Conservation (phyloP, 2,888 invertebrate genomes). For the Eristalinus sepulchralis region DNA sequence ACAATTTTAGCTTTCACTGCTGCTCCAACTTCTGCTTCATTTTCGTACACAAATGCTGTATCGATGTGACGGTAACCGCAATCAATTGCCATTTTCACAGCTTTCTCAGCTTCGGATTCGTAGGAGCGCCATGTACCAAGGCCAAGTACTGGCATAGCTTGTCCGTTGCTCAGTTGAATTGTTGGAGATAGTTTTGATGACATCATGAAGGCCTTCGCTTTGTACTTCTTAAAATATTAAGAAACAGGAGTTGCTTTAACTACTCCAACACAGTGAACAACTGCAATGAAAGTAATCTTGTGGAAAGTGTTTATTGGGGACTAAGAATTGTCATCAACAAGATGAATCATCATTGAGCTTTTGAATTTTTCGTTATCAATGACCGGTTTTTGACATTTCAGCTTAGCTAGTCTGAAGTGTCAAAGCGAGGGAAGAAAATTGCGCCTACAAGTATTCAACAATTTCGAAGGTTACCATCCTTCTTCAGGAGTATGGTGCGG, state of each 20-base stretch:
- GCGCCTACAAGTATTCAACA: not conserved
- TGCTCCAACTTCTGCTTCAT: constrained; percentile 80
- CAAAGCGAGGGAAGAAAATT: not conserved
- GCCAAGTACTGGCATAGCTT: constrained; percentile 86
- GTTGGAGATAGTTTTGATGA: constrained; percentile 79
- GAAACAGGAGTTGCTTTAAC: not conserved
- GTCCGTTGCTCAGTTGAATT: constrained; percentile 84
- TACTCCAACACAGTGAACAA: not conserved
- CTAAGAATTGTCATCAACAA: not conserved
- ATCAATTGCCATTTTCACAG: constrained; percentile 81
- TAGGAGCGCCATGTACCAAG: constrained; percentile 84
- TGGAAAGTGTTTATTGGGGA: not conserved
- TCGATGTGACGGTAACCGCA: constrained; percentile 83
- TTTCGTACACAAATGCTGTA: constrained; percentile 82
- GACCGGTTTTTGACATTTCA: not conserved
- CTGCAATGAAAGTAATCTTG: not conserved
- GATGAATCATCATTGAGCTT: not conserved
- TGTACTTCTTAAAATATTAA: not conserved
- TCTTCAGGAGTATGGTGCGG: too few species aligned
- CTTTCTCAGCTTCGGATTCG: constrained; percentile 75
- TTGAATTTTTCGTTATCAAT: not conserved
- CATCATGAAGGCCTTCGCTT: constrained; percentile 4
- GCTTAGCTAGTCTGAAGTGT: not conserved
- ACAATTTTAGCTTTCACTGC: constrained; percentile 80
- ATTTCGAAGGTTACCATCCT: too few species aligned